Base-by-base conservation (phyloP, 1,140 invertebrate species). In the Lasioglossum baleicum region DNA sequence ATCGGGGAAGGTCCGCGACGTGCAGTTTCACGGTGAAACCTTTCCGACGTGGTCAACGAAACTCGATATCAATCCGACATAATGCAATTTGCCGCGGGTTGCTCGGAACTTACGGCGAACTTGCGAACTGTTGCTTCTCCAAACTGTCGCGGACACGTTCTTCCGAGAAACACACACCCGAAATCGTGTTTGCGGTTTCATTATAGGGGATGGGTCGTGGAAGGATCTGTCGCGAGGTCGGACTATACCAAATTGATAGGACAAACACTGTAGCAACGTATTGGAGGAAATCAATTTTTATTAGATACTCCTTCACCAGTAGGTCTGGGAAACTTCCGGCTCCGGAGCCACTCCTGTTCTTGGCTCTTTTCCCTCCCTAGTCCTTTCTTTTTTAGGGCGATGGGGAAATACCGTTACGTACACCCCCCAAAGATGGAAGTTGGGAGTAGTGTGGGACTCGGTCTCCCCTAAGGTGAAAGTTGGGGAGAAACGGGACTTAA, bases 11-110 rank as follows among this genome's bases (percentile, higher is more conserved):
- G 61, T 64, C 22, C 10, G 63, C 51, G 61, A 61, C 71, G 60
- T 40, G 11, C 77, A 71, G 75, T 84, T 83, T 80, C 40, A 80
- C 61, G 56, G 56, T 68, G 56, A 72, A 69, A 83, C 73, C 7
- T 53, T 22, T 48, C 17, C 22, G 63, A 31, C 73, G 58, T 64
- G 64, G 48, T 53, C 61, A 42, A 69, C 26, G 75, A 79, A 79
- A 79, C 61, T 79, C 76, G 61, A 73, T 26, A 26, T 68, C 58
- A 64, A 31, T 64, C 35, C 65, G 17, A 31, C 66, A 7, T 81
- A 75, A 68, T 74, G 53, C n/a, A 69, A 76, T 75, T 68, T 68
- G 42, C 22, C 3, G 6, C 10, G n/a, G n/a, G 53, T 42, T 31
- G 26, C 53, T 31, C 42, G 61, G 51, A 60, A 61, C 56, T 48